Evolutionary conservation across 2,797 vertebrate species (phyloP).

Genomic region (Brotula barbata): DNA sequence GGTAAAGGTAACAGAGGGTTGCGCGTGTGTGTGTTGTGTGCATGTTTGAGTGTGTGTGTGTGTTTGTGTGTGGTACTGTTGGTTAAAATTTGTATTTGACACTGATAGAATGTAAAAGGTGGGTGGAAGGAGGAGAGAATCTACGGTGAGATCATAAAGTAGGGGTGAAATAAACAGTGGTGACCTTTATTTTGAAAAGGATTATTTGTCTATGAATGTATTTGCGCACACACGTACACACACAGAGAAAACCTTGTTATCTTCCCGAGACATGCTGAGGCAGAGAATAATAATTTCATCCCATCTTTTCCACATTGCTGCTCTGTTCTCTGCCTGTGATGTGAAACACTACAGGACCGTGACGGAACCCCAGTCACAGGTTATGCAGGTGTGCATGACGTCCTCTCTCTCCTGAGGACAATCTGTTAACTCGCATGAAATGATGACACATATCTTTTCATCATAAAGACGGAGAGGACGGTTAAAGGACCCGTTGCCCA

Average conservation of each 20-base stretch:
- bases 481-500: constrained; percentile 11
- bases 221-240: constrained; percentile 10
- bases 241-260: background rate
- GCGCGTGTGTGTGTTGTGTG: background rate
- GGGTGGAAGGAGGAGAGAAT: too few species aligned
- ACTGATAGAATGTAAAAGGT: background rate
- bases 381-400: background rate
- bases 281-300: background rate
- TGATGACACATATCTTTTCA: constrained; percentile 5
- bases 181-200: constrained; percentile 1
- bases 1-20: constrained; percentile 13
- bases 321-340: background rate
- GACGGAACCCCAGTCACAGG: constrained; percentile 4
- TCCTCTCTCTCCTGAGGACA: constrained; percentile 18
- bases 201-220: background rate
- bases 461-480: constrained; percentile 12
- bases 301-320: background rate
- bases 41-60: constrained; percentile 2
- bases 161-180: too few species aligned
- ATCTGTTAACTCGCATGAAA: background rate
- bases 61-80: background rate
- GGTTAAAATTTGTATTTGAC: background rate
- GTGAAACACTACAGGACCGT: constrained; percentile 8
- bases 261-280: constrained; percentile 2
- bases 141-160: too few species aligned